Evolutionary conservation across 2,797 vertebrate species (phyloP), one percentile per base, ranked within the genome.

Genomic region (Sebastiscus albofasciatus): DNA sequence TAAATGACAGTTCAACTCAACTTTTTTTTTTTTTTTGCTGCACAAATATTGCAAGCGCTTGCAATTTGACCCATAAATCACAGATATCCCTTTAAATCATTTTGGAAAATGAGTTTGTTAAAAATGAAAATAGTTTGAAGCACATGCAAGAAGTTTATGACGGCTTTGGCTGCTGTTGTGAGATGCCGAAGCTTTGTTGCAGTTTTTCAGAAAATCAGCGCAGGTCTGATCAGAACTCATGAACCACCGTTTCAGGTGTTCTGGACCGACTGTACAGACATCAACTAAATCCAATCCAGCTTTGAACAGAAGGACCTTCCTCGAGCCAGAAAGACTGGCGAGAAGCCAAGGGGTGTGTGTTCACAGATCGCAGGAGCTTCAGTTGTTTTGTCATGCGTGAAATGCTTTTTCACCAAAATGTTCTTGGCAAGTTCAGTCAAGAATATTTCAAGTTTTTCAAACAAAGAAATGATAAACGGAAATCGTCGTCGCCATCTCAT

Each of bases 331-430:
- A 71, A 61, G 73, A n/a, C 22, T 4, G 24, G 18, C 69, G 66
- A 66, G 10, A 73, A 66, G 62, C 67, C 8, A 7, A 34, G 26
- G 71, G 33, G 66, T 5, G 65, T 5, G 65, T 58, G 84, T 79
- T 87, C 75, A 88, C 74, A 81, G 78, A 81, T 82, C 76, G 80
- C 86, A 81, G 52, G 58, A 82, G 75, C 79, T 82, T 65, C 14
- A 22, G 64, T 61, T 77, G 75, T 59, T 78, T 79, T 55, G 73
- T 80, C 84, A 87, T 85, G 83, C 77, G 36, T 79, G 5, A 68
- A 84, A 83, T 39, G 14, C 33, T 71, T 65, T 73, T 70, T 65
- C 29, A 61, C 62, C 72, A 72, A 77, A 72, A 84, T 56, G 62
- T 84, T 87, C 66, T 76, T 65, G 55, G 61, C 11, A 18, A 70